Evolutionary conservation across 2,113 vertebrate genomes (phyloP).

Genomic region (Ptilonorhynchus violaceus): DNA sequence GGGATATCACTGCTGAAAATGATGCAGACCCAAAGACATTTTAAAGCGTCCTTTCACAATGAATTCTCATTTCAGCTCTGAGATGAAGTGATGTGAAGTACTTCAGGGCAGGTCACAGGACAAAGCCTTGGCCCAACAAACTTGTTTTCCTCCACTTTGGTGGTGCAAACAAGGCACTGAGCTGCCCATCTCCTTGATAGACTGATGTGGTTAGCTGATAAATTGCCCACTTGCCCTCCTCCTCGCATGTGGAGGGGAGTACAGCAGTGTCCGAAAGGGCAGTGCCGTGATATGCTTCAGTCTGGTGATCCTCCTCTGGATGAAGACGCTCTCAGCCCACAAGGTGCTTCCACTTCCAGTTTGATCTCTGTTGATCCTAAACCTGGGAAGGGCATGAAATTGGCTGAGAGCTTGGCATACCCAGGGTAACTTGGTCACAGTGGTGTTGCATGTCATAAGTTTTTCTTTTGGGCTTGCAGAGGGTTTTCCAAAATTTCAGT

Average conservation of each 20-base stretch:
- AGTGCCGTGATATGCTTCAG: neutral
- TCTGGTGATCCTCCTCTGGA: neutral
- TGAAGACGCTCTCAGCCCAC: neutral
- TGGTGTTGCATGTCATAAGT: neutral
- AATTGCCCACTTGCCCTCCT: fast-evolving
- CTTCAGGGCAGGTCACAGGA: neutral
- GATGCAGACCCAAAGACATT: neutral
- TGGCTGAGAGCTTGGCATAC: neutral
- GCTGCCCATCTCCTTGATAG: neutral
- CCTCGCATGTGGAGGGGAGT: fast-evolving
- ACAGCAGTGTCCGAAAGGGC: neutral
- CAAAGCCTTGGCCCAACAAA: neutral
- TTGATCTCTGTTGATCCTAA: neutral
- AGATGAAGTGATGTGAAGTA: neutral
- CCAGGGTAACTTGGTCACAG: neutral
- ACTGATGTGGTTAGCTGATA: neutral
- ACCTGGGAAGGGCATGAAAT: neutral
- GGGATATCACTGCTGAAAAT: neutral
- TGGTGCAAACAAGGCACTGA: neutral
- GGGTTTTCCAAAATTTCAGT: neutral
- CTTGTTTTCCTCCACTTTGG: neutral
- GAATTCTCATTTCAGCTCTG: neutral
- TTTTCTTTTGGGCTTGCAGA: neutral
- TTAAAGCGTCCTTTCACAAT: neutral
- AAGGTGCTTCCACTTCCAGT: neutral